Evolutionary conservation across 2,113 vertebrate species (phyloP), one percentile per base, ranked within the genome.

Genomic region (Mirounga angustirostris): DNA sequence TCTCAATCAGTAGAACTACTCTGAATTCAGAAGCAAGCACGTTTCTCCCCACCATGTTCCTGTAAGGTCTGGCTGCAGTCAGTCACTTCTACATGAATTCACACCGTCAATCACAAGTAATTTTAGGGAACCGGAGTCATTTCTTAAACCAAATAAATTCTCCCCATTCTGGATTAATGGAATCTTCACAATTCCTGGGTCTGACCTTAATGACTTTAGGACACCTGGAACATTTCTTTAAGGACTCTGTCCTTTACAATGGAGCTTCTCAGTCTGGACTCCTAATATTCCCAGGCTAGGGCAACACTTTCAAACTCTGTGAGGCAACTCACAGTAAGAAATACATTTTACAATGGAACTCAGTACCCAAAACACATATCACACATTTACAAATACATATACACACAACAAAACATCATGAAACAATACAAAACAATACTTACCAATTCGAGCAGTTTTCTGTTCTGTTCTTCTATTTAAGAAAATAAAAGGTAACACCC

Each of bases 61-160:
- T 28, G 1, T 46, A 58, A 46, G 36, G 7, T 61, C 14, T 91
- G 59, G 30, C 14, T 50, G 46, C 22, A 15, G 9, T 94, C 59
- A 71, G 52, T 8, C 63, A 71, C 43, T 61, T 96, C 24, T 24
- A 30, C 5, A 36, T 73, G 76, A 88, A 81, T 91, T 58, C 61
- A 67, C 2, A 79, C 36, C 13, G 5, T 58, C 26, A 36, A 7
- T 93, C 26, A 26, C 76, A 58, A 87, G n/a, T 65, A 83, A 79
- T 93, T 87, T 80, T 73, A 67, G 46, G 16, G 78, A 50, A 80
- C n/a, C 33, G 28, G 54, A 67, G 5, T 82, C 22, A 88, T 61
- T 40, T 91, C 43, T 95, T 73, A 74, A 84, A 56, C 4, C 56
- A 91, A 74, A 65, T 50, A 56, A 87, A 84, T 79, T 95, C 46